Conservation (phyloP, 2,888 invertebrate genomes). For the Baronia brevicornis region DNA sequence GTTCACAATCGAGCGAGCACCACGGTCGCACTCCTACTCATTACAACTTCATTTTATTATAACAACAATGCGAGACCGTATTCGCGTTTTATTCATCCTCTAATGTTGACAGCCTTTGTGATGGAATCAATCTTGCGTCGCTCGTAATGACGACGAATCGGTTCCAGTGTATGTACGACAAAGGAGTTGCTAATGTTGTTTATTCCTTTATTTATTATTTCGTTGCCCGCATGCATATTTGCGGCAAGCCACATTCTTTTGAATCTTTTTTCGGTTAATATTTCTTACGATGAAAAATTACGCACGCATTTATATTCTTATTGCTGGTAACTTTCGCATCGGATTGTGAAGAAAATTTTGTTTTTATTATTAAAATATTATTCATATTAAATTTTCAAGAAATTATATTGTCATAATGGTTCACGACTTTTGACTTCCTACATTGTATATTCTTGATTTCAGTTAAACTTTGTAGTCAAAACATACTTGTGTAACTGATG, state of each 20-base stretch:
- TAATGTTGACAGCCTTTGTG: constrained; percentile 62
- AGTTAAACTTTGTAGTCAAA: too few relatives aligned
- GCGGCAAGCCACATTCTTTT: constrained; percentile 21
- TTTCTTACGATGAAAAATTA: constrained; percentile 15
- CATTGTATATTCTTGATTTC: too few relatives aligned
- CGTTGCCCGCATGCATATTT: constrained; percentile 20
- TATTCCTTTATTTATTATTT: constrained; percentile 41
- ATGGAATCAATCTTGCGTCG: constrained; percentile 62
- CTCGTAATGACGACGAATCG: constrained; percentile 63
- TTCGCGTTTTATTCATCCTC: constrained; percentile 47
- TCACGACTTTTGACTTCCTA: too few relatives aligned
- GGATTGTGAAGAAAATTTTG: constrained; percentile 7
- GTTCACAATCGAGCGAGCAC: constrained; percentile 34
- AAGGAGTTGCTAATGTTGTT: constrained; percentile 61
- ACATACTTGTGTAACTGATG: too few relatives aligned
- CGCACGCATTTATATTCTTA: constrained; percentile 8
- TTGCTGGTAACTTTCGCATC: constrained; percentile 10
- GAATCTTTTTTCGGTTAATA: constrained; percentile 13
- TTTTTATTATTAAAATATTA: too few relatives aligned
- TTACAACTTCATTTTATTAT: constrained; percentile 71
- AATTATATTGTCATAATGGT: too few relatives aligned
- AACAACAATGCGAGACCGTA: constrained; percentile 56
- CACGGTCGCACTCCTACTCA: constrained; percentile 45
- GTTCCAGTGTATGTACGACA: constrained; percentile 53
- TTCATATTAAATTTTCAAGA: too few relatives aligned